These are phyloP conservation scores for Tigriopus japonicus DNA, from an alignment of 1,140 invertebrate species.

Conservation along the genomic window DNA sequence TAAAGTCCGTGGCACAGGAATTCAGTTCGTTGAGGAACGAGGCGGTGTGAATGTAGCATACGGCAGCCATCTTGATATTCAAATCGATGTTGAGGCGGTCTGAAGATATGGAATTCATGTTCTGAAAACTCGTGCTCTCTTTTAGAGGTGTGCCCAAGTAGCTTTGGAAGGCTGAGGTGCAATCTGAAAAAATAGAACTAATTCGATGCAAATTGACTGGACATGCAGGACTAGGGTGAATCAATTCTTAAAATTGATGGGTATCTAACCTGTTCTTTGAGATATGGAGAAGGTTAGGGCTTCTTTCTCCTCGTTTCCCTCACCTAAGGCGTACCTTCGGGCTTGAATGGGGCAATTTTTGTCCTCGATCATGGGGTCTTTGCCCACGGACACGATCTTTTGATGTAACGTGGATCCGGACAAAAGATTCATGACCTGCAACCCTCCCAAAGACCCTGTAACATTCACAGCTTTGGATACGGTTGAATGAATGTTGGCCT, in stretches of 20 bases:
- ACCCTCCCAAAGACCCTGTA: slow-evolving; percentile 65
- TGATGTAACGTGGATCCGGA: slow-evolving; percentile 61
- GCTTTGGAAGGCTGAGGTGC: no score
- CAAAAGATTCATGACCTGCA: slow-evolving; percentile 71
- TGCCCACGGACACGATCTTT: slow-evolving; percentile 61
- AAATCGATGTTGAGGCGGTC: neutral
- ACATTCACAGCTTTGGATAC: slow-evolving; percentile 37
- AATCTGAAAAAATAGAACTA: no score
- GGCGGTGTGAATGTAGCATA: slow-evolving; percentile 80
- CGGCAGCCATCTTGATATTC: slow-evolving; percentile 1
- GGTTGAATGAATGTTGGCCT: slow-evolving; percentile 35
- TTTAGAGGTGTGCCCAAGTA: no score
- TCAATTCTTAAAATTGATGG: no score
- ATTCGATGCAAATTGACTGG: no score
- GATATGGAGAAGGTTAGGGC: neutral
- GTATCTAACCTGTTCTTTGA: no score
- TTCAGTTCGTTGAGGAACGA: slow-evolving; percentile 59
- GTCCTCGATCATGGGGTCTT: slow-evolving; percentile 38
- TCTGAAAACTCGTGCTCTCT: no score
- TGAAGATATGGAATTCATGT: no score
- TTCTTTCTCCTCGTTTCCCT: neutral
- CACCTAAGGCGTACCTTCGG: neutral
- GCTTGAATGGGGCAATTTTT: neutral
- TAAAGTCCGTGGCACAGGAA: slow-evolving; percentile 55
- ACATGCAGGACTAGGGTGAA: no score